Percentiles rank a stretch among this genome's conserved stretches.
phyloP scores from a whole-genome alignment of 1,140 invertebrate genomes.

The Chionoecetes opilio region DNA sequence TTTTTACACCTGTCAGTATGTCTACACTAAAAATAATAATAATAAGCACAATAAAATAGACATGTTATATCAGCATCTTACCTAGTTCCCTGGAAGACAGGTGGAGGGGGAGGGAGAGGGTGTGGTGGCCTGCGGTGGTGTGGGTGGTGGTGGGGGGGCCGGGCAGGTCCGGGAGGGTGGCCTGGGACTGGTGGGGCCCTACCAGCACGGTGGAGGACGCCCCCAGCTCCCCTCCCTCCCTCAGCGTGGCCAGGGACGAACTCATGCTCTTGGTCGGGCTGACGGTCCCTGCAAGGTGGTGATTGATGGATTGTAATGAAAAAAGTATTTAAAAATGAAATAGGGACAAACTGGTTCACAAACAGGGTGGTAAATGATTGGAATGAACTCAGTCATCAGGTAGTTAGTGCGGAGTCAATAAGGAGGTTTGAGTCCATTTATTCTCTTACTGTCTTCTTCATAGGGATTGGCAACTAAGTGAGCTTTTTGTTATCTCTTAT shows the following conservation, averaged over 20 bases:
- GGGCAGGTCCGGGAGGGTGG: conserved; percentile 69
- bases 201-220: conserved; percentile 67
- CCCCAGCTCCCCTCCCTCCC: conserved; percentile 73
- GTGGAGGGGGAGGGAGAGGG: conserved; percentile 71
- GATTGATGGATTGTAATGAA: too few species aligned
- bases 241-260: conserved; percentile 77
- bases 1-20: too few species aligned
- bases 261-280: conserved; percentile 83
- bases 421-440: too few species aligned
- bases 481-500: too few species aligned
- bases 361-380: too few species aligned
- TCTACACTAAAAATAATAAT: too few species aligned
- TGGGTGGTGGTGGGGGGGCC: conserved; percentile 58
- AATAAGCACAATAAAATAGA: background rate
- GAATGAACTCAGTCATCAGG: too few species aligned
- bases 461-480: too few species aligned
- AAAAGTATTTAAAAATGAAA: too few species aligned
- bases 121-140: conserved; percentile 63
- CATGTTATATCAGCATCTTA: conserved; percentile 22
- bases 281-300: conserved; percentile 78
- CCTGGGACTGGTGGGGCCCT: conserved; percentile 59
- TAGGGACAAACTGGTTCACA: too few species aligned
- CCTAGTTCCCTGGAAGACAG: conserved; percentile 74
- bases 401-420: too few species aligned
- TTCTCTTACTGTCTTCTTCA: too few species aligned